Conservation (phyloP, 2,888 invertebrate genomes). For the Caenorhabditis uteleia region DNA sequence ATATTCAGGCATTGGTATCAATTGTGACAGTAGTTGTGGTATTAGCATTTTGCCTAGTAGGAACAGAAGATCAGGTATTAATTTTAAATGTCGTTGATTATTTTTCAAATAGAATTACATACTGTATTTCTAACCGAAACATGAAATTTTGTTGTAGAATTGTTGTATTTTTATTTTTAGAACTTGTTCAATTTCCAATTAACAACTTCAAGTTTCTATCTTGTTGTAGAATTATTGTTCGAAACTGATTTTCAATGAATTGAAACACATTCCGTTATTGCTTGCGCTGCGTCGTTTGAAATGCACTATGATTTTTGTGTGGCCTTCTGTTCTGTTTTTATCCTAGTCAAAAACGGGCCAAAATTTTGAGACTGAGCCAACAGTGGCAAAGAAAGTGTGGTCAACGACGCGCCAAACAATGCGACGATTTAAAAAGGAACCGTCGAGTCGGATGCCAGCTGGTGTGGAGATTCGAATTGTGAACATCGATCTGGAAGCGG, state of each 20-base stretch:
- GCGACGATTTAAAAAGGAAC: constrained; percentile 56
- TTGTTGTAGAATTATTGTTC: too few species aligned
- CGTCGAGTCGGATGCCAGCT: constrained; percentile 35
- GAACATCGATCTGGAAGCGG: constrained; percentile 50
- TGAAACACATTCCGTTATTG: constrained; percentile 13
- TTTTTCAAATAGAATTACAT: too few species aligned
- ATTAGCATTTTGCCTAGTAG: constrained; percentile 64
- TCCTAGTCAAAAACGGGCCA: neutral
- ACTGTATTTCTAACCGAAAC: too few species aligned
- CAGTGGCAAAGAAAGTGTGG: constrained; percentile 66
- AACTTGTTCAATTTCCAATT: too few species aligned
- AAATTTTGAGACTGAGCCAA: constrained; percentile 59
- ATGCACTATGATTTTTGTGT: constrained; percentile 8
- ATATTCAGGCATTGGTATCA: constrained; percentile 54
- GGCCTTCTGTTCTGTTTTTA: constrained; percentile 1
- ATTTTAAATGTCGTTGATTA: neutral
- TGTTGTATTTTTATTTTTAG: too few species aligned
- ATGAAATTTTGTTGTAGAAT: too few species aligned
- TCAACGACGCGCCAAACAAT: constrained; percentile 65
- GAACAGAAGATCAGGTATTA: constrained; percentile 61
- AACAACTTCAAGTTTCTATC: too few species aligned
- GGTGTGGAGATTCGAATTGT: constrained; percentile 49
- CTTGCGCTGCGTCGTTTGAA: constrained; percentile 35
- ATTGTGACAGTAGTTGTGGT: constrained; percentile 58
- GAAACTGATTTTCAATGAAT: neutral